Conservation (phyloP, 2,888 invertebrate genomes). For the Omphaloscelis lunosa region DNA sequence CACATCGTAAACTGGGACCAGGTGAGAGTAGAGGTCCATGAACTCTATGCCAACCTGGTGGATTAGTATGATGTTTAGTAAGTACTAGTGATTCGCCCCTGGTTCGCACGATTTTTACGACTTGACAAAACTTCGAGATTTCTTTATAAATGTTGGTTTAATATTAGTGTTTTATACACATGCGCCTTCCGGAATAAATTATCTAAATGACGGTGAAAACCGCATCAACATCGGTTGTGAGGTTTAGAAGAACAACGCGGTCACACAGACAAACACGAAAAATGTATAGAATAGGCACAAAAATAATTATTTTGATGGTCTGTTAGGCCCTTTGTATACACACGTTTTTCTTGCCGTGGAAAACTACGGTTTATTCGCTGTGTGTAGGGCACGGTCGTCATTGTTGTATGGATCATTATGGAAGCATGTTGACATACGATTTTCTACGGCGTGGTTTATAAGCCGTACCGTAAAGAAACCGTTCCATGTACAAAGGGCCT, state of each 20-base stretch:
- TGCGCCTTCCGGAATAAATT: not conserved
- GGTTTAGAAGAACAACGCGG: not conserved
- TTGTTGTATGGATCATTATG: too few relatives aligned
- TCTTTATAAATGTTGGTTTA: not conserved
- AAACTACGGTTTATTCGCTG: too few relatives aligned
- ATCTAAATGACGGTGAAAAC: not conserved
- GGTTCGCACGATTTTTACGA: not conserved
- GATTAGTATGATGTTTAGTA: not conserved
- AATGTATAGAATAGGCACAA: not conserved
- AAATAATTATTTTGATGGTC: not conserved
- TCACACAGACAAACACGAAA: not conserved
- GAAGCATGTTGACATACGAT: too few relatives aligned
- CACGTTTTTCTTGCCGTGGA: too few relatives aligned
- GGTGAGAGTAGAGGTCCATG: conserved; percentile 99
- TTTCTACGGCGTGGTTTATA: too few relatives aligned
- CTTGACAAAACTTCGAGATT: not conserved
- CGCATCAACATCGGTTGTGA: not conserved
- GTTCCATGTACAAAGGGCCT: too few relatives aligned
- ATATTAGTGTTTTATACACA: not conserved
- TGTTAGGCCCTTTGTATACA: too few relatives aligned
- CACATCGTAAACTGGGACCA: conserved; percentile 99
- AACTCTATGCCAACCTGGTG: conserved; percentile 98
- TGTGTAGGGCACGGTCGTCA: too few relatives aligned
- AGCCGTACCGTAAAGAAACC: too few relatives aligned
- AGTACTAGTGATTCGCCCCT: not conserved